phyloP scores from a whole-genome alignment of 2,797 vertebrate genomes.

The Enteromius anoplus region DNA sequence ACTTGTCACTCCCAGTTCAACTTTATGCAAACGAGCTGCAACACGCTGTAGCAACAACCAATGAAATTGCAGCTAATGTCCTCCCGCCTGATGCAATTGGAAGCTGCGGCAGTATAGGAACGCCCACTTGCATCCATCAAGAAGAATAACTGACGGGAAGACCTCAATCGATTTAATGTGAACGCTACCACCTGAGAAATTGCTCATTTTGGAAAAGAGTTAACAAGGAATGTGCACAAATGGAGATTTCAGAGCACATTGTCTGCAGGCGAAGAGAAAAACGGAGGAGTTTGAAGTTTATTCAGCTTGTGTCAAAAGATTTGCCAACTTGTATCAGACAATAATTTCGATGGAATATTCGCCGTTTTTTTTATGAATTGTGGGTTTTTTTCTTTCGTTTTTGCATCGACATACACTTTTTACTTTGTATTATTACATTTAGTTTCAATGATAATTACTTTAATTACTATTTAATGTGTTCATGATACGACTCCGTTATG shows the following conservation, averaged over 20 bases:
- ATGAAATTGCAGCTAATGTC: not conserved
- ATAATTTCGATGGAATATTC: not conserved
- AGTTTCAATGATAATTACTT: not conserved
- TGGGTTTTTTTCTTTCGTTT: too few species aligned
- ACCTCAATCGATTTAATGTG: not conserved
- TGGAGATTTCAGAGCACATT: not conserved
- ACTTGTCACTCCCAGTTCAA: not conserved
- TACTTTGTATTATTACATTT: not conserved
- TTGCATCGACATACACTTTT: not conserved
- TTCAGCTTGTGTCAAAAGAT: constrained; percentile 5
- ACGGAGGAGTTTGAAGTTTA: not conserved
- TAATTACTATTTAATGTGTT: not conserved
- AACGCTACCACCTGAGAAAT: not conserved
- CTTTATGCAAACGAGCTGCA: not conserved
- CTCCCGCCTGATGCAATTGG: not conserved
- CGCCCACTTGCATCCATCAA: not conserved
- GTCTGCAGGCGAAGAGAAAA: constrained; percentile 2
- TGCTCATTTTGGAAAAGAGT: not conserved
- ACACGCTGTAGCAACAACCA: not conserved
- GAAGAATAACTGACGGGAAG: not conserved
- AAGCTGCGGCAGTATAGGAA: not conserved
- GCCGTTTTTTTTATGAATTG: too few species aligned
- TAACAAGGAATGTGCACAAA: not conserved
- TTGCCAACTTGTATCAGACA: not conserved
- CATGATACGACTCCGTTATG: not conserved